Evolutionary conservation across 1,140 invertebrate genomes (phyloP).

Genomic region (Venturia canescens): DNA sequence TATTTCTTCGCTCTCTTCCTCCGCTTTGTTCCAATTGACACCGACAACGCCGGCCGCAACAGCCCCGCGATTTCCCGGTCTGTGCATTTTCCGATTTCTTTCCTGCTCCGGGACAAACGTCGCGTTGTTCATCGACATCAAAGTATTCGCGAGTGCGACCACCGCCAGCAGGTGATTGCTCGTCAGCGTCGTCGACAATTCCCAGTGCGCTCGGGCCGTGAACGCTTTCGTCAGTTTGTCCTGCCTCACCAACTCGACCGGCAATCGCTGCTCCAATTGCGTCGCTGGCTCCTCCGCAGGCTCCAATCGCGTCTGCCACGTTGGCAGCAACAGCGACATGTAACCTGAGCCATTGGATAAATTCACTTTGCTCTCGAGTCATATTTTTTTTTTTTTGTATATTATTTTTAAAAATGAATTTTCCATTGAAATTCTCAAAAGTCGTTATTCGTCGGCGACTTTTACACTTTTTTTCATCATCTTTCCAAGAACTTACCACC

Average conservation of each 20-base stretch:
- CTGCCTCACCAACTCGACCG: constrained; percentile 84
- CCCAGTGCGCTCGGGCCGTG: constrained; percentile 94
- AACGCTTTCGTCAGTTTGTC: constrained; percentile 90
- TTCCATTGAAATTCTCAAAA: too few relatives aligned
- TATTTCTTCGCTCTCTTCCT: constrained; percentile 88
- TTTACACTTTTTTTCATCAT: too few relatives aligned
- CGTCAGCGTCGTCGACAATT: constrained; percentile 94
- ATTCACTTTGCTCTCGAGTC: too few relatives aligned
- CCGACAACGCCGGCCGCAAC: constrained; percentile 49
- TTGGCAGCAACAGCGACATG: constrained; percentile 95
- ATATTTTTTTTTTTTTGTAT: neutral
- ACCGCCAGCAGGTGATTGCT: constrained; percentile 97
- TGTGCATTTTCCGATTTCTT: constrained; percentile 85
- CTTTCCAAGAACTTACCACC: constrained; percentile 77
- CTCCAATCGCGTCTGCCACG: constrained; percentile 83
- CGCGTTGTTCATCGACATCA: constrained; percentile 98
- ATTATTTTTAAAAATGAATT: too few relatives aligned
- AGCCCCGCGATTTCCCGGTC: constrained; percentile 70
- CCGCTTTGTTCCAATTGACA: constrained; percentile 83
- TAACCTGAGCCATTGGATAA: constrained; percentile 80
- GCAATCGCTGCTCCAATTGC: constrained; percentile 81
- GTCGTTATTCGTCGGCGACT: too few relatives aligned
- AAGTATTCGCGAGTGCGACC: constrained; percentile 95
- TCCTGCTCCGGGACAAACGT: constrained; percentile 93
- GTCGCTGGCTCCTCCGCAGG: constrained; percentile 70